A percentile compares a stretch with the other conserved stretches of the same genome.
Evolutionary conservation across 2,113 vertebrate genomes (phyloP).

Genomic region (Benthochromis sp.): DNA sequence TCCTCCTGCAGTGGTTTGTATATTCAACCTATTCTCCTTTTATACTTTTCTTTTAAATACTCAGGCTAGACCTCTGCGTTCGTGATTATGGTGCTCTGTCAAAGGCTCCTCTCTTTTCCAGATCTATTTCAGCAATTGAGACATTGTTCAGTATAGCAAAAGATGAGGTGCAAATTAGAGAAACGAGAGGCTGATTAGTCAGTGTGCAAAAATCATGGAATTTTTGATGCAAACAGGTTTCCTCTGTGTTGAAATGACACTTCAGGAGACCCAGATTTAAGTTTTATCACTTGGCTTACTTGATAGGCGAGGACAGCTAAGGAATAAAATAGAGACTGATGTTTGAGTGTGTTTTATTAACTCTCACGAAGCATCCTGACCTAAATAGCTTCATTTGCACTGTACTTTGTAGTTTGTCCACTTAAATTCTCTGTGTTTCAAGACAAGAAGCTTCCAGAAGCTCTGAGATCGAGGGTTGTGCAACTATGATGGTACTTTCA

Average conservation of each 20-base stretch:
- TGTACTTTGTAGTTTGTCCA: neutral
- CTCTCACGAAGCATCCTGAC: neutral
- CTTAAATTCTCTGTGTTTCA: neutral
- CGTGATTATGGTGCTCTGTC: neutral
- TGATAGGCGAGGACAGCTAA: neutral
- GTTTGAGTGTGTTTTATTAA: neutral
- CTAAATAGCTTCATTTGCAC: neutral
- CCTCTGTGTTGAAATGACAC: fast-evolving
- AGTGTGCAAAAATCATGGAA: neutral
- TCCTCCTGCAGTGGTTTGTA: neutral
- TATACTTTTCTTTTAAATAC: neutral
- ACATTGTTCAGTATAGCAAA: neutral
- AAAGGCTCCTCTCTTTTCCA: neutral
- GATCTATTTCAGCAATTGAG: neutral
- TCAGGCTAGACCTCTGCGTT: fast-evolving
- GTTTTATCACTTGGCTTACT: neutral
- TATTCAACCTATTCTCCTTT: neutral
- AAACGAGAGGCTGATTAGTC: neutral
- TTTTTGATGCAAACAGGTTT: neutral
- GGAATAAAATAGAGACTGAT: neutral
- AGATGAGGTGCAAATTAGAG: fast-evolving
- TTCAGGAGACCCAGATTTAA: neutral
- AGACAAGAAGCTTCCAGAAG: neutral
- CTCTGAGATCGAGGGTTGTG: neutral
- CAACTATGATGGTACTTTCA: neutral